A percentile compares a stretch with the other conserved stretches of the same genome.
Evolutionary conservation across 2,113 vertebrate species (phyloP).

Genomic region (Carlito syrichta): DNA sequence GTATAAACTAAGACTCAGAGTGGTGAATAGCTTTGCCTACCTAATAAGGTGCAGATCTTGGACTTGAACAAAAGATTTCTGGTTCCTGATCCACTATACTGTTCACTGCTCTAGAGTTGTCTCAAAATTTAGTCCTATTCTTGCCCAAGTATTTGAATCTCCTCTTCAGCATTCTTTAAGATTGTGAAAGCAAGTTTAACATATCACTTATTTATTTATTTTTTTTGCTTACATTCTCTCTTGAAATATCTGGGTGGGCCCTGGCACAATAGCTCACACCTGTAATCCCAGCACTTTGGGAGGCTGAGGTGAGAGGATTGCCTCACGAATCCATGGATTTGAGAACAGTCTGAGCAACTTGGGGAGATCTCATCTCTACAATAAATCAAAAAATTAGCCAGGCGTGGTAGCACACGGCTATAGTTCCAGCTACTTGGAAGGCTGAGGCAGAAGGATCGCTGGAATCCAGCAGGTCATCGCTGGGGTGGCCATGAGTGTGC

Average conservation of each 20-base stretch:
- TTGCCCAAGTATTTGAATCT: not conserved
- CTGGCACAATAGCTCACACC: too few relatives aligned
- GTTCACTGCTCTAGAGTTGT: not conserved
- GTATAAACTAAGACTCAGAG: not conserved
- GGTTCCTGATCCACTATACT: not conserved
- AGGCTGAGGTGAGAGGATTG: too few relatives aligned
- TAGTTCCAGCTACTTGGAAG: too few relatives aligned
- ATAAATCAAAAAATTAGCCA: too few relatives aligned
- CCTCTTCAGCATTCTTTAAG: not conserved
- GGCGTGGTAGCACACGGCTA: too few relatives aligned
- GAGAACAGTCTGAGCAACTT: too few relatives aligned
- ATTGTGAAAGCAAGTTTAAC: not conserved
- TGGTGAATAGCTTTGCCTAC: not conserved
- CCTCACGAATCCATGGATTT: too few relatives aligned
- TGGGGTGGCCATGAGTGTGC: too few relatives aligned
- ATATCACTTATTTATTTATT: not conserved
- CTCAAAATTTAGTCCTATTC: not conserved
- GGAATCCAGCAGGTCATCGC: too few relatives aligned
- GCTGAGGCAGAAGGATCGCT: too few relatives aligned
- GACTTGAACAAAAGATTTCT: not conserved
- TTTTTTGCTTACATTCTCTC: not conserved
- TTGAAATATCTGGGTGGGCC: not conserved
- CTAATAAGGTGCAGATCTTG: not conserved
- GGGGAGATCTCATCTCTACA: too few relatives aligned
- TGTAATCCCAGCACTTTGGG: too few relatives aligned